Evolutionary conservation across 2,113 vertebrate genomes (phyloP).

Genomic region (Microtus ochrogaster): DNA sequence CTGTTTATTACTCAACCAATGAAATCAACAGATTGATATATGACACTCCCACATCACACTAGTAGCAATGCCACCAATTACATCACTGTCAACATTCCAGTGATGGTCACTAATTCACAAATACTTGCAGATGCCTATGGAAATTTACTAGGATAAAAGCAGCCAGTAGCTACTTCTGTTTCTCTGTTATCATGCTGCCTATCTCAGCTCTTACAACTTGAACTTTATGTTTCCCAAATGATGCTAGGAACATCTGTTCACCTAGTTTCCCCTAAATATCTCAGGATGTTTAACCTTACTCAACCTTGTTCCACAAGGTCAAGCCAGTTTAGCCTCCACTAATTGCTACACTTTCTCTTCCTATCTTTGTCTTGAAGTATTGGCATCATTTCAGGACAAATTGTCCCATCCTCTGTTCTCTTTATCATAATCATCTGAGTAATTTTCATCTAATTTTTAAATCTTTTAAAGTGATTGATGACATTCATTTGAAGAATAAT

Average conservation of each 20-base stretch:
- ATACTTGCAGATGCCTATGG: constrained; percentile 47
- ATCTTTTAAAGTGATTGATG: constrained; percentile 68
- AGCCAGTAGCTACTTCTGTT: constrained; percentile 68
- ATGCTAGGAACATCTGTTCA: constrained; percentile 66
- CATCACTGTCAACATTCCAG: neutral
- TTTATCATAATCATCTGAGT: constrained; percentile 61
- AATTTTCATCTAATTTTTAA: constrained; percentile 63
- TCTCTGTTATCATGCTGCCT: constrained; percentile 33
- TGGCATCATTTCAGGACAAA: constrained; percentile 63
- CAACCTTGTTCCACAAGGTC: constrained; percentile 53
- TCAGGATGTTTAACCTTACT: constrained; percentile 24
- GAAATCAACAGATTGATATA: too few species aligned
- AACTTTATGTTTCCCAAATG: constrained; percentile 61
- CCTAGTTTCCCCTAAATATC: constrained; percentile 52
- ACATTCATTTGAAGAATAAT: constrained; percentile 65
- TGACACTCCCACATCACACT: too few species aligned
- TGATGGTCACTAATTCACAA: constrained; percentile 31
- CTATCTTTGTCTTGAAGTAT: constrained; percentile 7
- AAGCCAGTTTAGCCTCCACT: constrained; percentile 50
- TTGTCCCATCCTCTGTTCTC: constrained; percentile 50
- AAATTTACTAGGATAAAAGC: constrained; percentile 74
- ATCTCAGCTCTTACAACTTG: constrained; percentile 59
- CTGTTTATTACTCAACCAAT: too few species aligned
- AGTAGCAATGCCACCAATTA: neutral
- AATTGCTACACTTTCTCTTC: constrained; percentile 37